Conservation (phyloP, 2,113 vertebrate genomes). For the Mus musculus region DNA sequence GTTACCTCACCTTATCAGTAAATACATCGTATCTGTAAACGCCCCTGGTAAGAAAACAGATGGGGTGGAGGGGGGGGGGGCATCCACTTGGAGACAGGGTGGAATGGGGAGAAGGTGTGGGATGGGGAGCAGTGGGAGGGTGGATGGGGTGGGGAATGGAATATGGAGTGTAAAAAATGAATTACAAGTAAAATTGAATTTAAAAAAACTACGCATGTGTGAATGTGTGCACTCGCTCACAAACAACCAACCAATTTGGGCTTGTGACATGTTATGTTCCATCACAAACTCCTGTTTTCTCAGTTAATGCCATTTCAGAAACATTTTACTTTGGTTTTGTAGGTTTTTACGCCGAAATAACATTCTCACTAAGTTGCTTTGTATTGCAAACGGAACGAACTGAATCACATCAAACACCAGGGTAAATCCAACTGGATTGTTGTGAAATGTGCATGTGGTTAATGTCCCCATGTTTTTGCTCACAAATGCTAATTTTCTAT, state of each 20-base stretch:
- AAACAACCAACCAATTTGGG: background rate
- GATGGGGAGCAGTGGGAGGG: too few relatives aligned
- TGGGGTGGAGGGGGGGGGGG: too few relatives aligned
- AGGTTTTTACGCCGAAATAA: conserved; percentile 14
- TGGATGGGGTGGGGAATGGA: too few relatives aligned
- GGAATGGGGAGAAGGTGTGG: too few relatives aligned
- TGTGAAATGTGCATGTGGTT: background rate
- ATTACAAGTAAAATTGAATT: too few relatives aligned
- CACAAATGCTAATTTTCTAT: conserved; percentile 46
- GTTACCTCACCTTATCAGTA: background rate
- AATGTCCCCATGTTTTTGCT: background rate
- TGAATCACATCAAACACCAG: background rate
- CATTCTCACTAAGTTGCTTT: background rate
- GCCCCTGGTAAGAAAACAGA: background rate
- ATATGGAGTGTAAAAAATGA: too few relatives aligned
- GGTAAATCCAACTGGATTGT: background rate
- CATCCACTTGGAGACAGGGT: too few relatives aligned
- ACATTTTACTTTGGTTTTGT: conserved; percentile 7
- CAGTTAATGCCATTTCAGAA: conserved; percentile 11
- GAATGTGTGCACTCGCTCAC: too few relatives aligned
- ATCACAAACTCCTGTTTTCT: background rate
- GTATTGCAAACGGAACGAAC: background rate
- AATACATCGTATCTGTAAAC: background rate
- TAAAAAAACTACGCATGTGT: background rate
- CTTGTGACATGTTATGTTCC: background rate